Evolutionary conservation across 1,140 invertebrate genomes (phyloP).

Genomic region (Drosophila repletoides): DNA sequence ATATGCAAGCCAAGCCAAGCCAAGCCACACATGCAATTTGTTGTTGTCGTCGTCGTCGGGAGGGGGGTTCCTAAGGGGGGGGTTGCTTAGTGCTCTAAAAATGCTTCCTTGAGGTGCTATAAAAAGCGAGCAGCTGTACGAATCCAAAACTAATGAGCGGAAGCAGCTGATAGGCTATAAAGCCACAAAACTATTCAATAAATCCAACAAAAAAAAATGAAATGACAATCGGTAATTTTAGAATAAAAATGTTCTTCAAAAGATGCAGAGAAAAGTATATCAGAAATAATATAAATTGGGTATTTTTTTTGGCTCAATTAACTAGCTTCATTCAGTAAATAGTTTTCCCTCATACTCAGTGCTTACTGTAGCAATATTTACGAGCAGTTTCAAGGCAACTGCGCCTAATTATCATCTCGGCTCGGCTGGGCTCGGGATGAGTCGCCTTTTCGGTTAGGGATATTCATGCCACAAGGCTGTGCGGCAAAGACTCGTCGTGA

Average conservation of each 20-base stretch:
- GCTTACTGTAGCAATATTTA: slow-evolving; percentile 1
- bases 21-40: slow-evolving; percentile 59
- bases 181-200: not conserved
- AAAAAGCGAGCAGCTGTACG: slow-evolving; percentile 47
- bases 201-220: not conserved
- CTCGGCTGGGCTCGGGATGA: too few species aligned
- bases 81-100: too few species aligned
- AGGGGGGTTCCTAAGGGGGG: not conserved
- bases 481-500: slow-evolving; percentile 27
- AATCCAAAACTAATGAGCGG: slow-evolving; percentile 44
- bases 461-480: slow-evolving; percentile 10
- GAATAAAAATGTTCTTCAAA: too few species aligned
- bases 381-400: slow-evolving; percentile 29
- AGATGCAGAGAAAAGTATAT: too few species aligned
- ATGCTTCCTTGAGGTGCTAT: slow-evolving; percentile 54
- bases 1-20: slow-evolving; percentile 66
- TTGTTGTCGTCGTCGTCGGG: not conserved
- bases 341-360: slow-evolving; percentile 5
- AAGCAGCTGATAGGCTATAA: slow-evolving; percentile 44
- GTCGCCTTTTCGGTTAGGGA: slow-evolving; percentile 16
- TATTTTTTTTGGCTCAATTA: not conserved
- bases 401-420: slow-evolving; percentile 37
- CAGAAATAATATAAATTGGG: too few species aligned
- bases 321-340: not conserved
- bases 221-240: too few species aligned